phyloP scores from a whole-genome alignment of 2,888 invertebrate species.

The Drosophila atripex region DNA sequence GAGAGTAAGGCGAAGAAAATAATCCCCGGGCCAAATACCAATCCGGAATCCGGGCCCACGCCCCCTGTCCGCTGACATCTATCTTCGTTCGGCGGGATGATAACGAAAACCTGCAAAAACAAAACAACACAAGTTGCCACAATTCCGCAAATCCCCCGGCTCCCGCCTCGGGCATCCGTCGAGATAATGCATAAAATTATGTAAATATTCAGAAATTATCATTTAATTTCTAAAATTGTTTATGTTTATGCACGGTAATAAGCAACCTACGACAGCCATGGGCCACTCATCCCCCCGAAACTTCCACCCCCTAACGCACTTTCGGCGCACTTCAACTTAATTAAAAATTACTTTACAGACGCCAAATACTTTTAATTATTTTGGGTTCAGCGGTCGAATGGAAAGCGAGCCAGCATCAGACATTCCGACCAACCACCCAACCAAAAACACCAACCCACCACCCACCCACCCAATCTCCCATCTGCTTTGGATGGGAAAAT shows the following conservation, averaged over 20 bases:
- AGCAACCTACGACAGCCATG: conserved; percentile 52
- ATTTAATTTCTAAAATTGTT: conserved; percentile 77
- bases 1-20: neutral
- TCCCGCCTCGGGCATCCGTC: conserved; percentile 14
- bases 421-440: conserved; percentile 1
- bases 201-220: conserved; percentile 74
- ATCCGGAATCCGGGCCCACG: neutral
- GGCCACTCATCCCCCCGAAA: neutral
- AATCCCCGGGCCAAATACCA: neutral
- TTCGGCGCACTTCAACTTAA: conserved; percentile 75
- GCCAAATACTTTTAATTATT: conserved; percentile 79
- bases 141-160: conserved; percentile 6
- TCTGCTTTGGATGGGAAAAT: conserved; percentile 5
- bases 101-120: conserved; percentile 40
- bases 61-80: conserved; percentile 19
- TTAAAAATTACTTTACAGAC: conserved; percentile 79
- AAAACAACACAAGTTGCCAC: conserved; percentile 21
- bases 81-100: conserved; percentile 47
- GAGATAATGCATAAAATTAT: conserved; percentile 75
- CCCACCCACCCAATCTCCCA: neutral
- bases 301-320: conserved; percentile 28
- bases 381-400: conserved; percentile 76
- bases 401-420: conserved; percentile 48
- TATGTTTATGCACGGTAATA: conserved; percentile 76
- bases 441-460: neutral